Conservation (phyloP, 2,888 invertebrate genomes). For the Phasia obesa region DNA sequence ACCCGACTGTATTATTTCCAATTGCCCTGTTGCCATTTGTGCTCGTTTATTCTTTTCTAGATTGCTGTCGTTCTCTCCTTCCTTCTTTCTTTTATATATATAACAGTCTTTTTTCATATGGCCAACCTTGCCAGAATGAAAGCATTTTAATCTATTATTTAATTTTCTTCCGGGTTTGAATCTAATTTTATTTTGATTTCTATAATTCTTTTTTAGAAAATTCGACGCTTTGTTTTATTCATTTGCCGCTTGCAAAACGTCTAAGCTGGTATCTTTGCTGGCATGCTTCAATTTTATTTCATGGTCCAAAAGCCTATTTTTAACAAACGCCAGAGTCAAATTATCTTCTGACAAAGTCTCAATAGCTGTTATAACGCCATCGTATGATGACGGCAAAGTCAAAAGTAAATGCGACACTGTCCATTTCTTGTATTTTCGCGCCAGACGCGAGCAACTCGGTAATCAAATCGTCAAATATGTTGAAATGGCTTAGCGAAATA, state of each 20-base stretch:
- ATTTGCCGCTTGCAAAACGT: slow-evolving; percentile 32
- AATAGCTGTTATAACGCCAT: too few relatives aligned
- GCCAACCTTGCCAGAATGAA: too few relatives aligned
- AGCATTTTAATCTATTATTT: too few relatives aligned
- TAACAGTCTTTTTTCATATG: too few relatives aligned
- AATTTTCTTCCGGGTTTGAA: too few relatives aligned
- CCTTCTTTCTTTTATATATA: too few relatives aligned
- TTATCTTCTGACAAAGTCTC: slow-evolving; percentile 37
- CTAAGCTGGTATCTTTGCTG: slow-evolving; percentile 48
- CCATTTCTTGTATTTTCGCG: slow-evolving; percentile 62
- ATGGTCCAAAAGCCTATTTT: slow-evolving; percentile 71
- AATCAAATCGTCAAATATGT: slow-evolving; percentile 64
- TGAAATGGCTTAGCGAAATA: slow-evolving; percentile 64
- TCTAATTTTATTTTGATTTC: too few relatives aligned
- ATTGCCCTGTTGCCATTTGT: too few relatives aligned
- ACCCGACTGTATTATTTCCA: too few relatives aligned
- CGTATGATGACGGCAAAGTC: slow-evolving; percentile 60
- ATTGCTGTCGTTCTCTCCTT: too few relatives aligned
- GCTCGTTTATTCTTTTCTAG: too few relatives aligned
- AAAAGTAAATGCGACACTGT: slow-evolving; percentile 60
- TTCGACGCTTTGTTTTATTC: neutral
- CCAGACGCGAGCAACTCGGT: slow-evolving; percentile 58
- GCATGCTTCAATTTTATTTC: slow-evolving; percentile 49
- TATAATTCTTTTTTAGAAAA: neutral
- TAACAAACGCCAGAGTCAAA: slow-evolving; percentile 56